phyloP scores from a whole-genome alignment of 1,140 invertebrate species.

The Lerema accius region DNA sequence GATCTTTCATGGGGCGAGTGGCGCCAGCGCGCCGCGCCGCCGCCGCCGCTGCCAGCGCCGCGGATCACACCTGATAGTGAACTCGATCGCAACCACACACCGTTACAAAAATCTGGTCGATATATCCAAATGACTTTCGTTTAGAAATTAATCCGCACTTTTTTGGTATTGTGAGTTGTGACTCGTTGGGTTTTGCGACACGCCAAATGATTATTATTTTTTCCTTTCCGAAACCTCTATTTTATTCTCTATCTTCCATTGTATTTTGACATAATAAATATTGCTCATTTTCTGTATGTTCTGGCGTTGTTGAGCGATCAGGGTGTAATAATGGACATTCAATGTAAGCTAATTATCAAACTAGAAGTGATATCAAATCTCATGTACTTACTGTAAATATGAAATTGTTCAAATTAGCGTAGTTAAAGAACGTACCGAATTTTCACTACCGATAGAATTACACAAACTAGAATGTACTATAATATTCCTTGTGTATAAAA shows the following conservation, averaged over 20 bases:
- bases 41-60: constrained; percentile 63
- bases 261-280: neutral
- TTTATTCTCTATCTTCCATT: constrained; percentile 31
- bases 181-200: constrained; percentile 28
- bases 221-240: constrained; percentile 17
- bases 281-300: constrained; percentile 25
- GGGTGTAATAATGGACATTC: constrained; percentile 5
- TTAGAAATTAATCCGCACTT: constrained; percentile 43
- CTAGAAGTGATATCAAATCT: constrained; percentile 64
- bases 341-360: constrained; percentile 27
- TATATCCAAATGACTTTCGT: constrained; percentile 75
- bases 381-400: constrained; percentile 77
- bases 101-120: constrained; percentile 73
- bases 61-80: constrained; percentile 77
- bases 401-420: constrained; percentile 58
- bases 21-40: constrained; percentile 81
- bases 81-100: constrained; percentile 41
- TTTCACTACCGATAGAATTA: constrained; percentile 72
- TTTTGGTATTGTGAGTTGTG: constrained; percentile 39
- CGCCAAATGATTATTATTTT: constrained; percentile 27
- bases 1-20: constrained; percentile 96
- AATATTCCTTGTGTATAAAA: constrained; percentile 65
- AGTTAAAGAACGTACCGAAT: constrained; percentile 70
- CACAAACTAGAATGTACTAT: constrained; percentile 53
- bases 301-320: constrained; percentile 27